Evolutionary conservation across 2,888 invertebrate genomes (phyloP), one percentile per base, ranked within the genome.

Genomic region (Digitonthophagus gazella): DNA sequence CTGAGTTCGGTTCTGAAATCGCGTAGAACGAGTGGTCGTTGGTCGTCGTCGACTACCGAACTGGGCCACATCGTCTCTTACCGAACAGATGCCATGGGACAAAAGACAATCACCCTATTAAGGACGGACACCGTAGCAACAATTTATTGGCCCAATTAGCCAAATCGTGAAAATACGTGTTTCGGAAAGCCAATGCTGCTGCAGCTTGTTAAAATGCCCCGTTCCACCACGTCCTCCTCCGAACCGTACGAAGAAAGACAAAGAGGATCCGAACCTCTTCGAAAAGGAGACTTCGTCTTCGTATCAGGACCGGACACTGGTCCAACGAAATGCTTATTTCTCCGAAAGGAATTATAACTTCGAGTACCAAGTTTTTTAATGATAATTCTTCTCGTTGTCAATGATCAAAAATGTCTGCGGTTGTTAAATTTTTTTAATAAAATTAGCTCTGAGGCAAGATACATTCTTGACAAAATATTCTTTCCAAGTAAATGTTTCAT

Each of bases 141-240:
- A 83, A 85, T 85, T 85, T 85, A 85, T 85, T 83, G 84, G 83
- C 80, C 84, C 84, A 85, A 85, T 85, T 85, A 85, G 85, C 83
- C 81, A 83, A 83, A 83, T 83, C 82, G 83, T 80, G 81, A 81
- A 80, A 83, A 82, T 83, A 83, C 83, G 83, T 83, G 83, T 83
- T 74, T 73, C 71, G 82, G 82, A 82, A 81, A 81, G 79, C 77
- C 82, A 82, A 82, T 82, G 81, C 80, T 78, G 80, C 79, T 67
- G 61, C 61, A 70, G 70, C 70, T 70, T 70, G 70, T 70, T 70
- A 70, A 70, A 70, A 70, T 70, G 67, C 70, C 61, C 70, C 65
- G 67, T 65, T 70, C 22, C 67, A 67, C 61, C 67, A 67, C 67
- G 67, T 67, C 67, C 57, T 44, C 3, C 15, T 57, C 58, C 22